These are phyloP conservation scores for Pituophis catenifer DNA, from an alignment of 2,113 vertebrate genomes.

Conservation along the genomic window DNA sequence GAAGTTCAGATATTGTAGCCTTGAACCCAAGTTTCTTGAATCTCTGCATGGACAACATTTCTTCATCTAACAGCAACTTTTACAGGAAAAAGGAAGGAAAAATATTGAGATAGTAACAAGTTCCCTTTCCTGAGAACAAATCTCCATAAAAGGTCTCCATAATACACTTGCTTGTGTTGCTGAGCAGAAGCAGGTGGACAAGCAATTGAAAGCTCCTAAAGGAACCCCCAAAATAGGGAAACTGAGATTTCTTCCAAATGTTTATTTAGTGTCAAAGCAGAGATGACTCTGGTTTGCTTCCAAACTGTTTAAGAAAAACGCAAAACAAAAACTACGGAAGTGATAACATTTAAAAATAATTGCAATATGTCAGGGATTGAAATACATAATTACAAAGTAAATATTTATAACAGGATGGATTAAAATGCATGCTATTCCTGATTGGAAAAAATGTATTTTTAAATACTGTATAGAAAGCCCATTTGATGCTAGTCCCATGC, in stretches of 20 bases:
- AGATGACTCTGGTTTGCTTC: neutral
- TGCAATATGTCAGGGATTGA: constrained; percentile 13
- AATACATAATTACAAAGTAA: constrained; percentile 33
- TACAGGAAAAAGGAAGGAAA: neutral
- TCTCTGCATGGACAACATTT: neutral
- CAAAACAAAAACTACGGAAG: neutral
- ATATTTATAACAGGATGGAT: constrained; percentile 34
- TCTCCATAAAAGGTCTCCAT: neutral
- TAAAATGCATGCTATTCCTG: constrained; percentile 37
- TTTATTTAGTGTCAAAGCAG: neutral
- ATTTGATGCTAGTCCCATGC: constrained; percentile 54
- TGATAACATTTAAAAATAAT: neutral
- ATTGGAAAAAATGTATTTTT: constrained; percentile 46
- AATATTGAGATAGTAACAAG: neutral
- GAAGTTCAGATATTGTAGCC: neutral
- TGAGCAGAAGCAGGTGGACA: neutral
- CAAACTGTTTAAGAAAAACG: neutral
- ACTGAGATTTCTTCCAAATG: neutral
- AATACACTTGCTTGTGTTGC: neutral
- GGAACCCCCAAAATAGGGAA: neutral
- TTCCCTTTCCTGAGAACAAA: neutral
- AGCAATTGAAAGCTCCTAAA: rapidly evolving
- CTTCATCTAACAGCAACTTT: neutral
- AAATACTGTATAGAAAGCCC: constrained; percentile 49
- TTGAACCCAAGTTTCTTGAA: neutral